Percentiles rank a stretch among this genome's conserved stretches.
Conservation (phyloP, 1,140 invertebrate species). For the Drosophila setifemur region DNA sequence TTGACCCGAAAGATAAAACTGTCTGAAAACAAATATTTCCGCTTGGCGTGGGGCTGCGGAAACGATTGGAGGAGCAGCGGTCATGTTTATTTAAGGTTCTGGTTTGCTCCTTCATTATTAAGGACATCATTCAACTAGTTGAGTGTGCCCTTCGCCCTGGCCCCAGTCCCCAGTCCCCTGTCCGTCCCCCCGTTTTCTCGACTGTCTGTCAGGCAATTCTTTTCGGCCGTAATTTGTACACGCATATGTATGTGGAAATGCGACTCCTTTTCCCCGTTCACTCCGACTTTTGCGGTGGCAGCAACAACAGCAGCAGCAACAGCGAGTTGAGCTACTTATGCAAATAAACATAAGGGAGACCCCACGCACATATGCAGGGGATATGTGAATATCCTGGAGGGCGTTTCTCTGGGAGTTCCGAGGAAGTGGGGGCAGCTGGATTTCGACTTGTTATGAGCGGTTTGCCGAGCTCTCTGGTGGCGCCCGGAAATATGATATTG, state of each 20-base stretch:
- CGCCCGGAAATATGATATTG: constrained; percentile 72
- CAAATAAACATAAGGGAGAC: constrained; percentile 67
- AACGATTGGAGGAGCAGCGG: constrained; percentile 28
- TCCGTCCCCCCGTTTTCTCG: not conserved
- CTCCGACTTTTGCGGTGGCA: not conserved
- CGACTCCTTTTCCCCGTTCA: not conserved
- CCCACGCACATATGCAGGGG: constrained; percentile 22
- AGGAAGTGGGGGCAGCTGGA: not conserved
- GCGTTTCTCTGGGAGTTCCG: constrained; percentile 7
- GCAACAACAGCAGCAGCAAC: not conserved
- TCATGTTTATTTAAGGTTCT: constrained; percentile 71
- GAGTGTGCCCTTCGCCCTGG: constrained; percentile 37
- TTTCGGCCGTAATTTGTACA: constrained; percentile 65
- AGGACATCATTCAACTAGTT: constrained; percentile 79
- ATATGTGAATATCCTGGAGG: constrained; percentile 40
- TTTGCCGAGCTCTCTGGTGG: constrained; percentile 23
- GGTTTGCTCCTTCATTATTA: constrained; percentile 73
- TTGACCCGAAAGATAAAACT: constrained; percentile 74
- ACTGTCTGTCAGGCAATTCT: constrained; percentile 49
- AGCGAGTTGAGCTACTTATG: constrained; percentile 67
- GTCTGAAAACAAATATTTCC: constrained; percentile 74
- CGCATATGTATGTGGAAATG: constrained; percentile 31
- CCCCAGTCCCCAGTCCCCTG: constrained; percentile 3
- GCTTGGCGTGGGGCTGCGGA: constrained; percentile 32
- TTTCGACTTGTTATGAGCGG: constrained; percentile 43